A percentile compares a stretch with the other conserved stretches of the same genome.
phyloP scores from a whole-genome alignment of 2,888 invertebrate genomes.

The Blomia tropicalis region DNA sequence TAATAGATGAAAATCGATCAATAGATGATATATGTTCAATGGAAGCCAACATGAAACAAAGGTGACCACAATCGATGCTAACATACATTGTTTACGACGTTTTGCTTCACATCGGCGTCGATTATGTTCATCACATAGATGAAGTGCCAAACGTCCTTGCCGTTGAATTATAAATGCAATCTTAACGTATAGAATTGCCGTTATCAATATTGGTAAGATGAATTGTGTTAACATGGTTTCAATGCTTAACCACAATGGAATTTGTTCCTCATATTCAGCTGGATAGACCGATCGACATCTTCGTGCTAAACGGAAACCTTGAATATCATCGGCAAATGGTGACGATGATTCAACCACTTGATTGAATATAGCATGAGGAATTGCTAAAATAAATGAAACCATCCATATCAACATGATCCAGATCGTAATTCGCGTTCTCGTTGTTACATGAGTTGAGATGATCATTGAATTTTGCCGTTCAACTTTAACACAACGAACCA shows the following conservation, averaged over 20 bases:
- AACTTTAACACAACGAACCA: background rate
- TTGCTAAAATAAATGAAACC: constrained; percentile 21
- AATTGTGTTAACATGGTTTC: constrained; percentile 37
- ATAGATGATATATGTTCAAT: constrained; percentile 38
- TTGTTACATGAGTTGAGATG: background rate
- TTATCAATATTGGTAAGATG: constrained; percentile 36
- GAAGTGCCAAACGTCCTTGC: constrained; percentile 35
- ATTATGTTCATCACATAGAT: constrained; percentile 35
- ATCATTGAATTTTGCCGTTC: background rate
- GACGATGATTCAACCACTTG: constrained; percentile 22
- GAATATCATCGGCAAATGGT: background rate
- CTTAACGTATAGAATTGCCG: constrained; percentile 36
- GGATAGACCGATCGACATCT: constrained; percentile 26
- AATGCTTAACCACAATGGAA: constrained; percentile 19
- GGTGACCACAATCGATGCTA: constrained; percentile 37
- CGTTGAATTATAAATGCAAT: constrained; percentile 35
- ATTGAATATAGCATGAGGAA: constrained; percentile 24
- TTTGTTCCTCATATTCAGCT: background rate
- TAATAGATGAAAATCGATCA: constrained; percentile 35
- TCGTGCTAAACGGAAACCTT: background rate
- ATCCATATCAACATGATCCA: constrained; percentile 29
- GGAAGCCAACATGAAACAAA: constrained; percentile 41
- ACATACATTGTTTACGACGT: constrained; percentile 38
- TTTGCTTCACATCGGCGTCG: constrained; percentile 35
- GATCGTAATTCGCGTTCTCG: background rate